A percentile compares a stretch with the other conserved stretches of the same genome.
Evolutionary conservation across 2,888 invertebrate genomes (phyloP).

Genomic region (Zygogramma bicolorata): DNA sequence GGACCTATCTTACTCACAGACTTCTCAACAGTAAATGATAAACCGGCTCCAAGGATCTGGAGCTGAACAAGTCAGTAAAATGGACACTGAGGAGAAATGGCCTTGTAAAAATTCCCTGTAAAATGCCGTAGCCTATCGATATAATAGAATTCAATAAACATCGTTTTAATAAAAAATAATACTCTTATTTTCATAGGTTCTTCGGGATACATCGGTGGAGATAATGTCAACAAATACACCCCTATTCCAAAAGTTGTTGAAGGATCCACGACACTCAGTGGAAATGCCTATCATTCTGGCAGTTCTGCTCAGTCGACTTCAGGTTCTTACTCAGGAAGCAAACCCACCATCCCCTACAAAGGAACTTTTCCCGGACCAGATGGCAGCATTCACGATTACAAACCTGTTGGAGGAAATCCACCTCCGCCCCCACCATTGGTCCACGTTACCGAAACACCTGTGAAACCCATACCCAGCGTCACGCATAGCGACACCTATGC

Average conservation of each 20-base stretch:
- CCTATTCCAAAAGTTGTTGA: neutral
- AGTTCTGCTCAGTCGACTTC: neutral
- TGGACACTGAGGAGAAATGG: too few species aligned
- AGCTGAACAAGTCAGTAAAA: too few species aligned
- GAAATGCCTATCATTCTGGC: neutral
- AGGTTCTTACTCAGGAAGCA: neutral
- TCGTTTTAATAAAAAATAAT: too few species aligned
- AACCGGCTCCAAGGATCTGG: too few species aligned
- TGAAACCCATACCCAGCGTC: neutral
- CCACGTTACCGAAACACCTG: neutral
- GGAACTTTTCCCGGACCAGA: conserved; percentile 51
- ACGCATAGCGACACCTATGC: neutral
- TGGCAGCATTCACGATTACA: conserved; percentile 50
- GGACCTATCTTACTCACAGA: too few species aligned
- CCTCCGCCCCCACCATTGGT: conserved; percentile 2
- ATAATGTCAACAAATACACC: neutral
- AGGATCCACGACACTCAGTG: neutral
- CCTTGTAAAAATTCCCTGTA: too few species aligned
- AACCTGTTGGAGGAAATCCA: conserved; percentile 41
- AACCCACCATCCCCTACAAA: conserved; percentile 33
- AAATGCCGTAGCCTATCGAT: too few species aligned
- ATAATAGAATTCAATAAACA: too few species aligned
- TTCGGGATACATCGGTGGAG: neutral
- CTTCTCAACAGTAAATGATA: too few species aligned
- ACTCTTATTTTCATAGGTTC: neutral